Evolutionary conservation across 2,888 invertebrate genomes (phyloP), one percentile per base, ranked within the genome.

Genomic region (Eupeodes luniger): DNA sequence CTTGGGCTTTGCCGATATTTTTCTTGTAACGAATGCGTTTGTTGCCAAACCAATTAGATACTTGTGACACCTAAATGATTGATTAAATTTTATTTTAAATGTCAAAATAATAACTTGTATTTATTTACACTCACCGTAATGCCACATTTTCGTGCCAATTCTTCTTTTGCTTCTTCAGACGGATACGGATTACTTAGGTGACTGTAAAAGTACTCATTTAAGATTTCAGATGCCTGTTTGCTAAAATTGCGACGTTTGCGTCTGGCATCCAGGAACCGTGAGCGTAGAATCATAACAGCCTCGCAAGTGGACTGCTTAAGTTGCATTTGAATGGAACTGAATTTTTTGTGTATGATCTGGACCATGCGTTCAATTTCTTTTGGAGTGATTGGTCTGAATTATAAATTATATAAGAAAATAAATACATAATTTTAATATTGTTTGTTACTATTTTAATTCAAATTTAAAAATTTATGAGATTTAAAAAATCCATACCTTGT

Each of bases 361-460:
- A 99, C 99, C 99, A 99, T 99, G 92, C 99, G 96, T 94, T 99
- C 99, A 91, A 99, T 99, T 94, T 99, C 99, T 96, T 99, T 97
- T 69, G 98, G 98, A 80, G 99, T 98, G 92, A 99, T 99, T 76
- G 99, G 99, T 91, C 99, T 93, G 34, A 44, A 47, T 59, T 40
- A 7, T 5, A 40, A 40, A 40, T 40, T 40, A 7, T 40, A 40
- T 40, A 9, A 27, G 27, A 27, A 40, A 40, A 40, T 40, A 40
- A 9, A 7, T 9, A 40, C 40, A 40, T 5, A 7, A 1, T 40
- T 40, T 40, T 40, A 7, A 40, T 5, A 7, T 40, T 40, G 9
- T 40, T 40, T 40, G 27, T 27, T 27, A 2, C 27, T 27, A 27
- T 27, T 27, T 27, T 27, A 27, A 27, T 27, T 27, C 3, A 27